Evolutionary conservation across 2,113 vertebrate species (phyloP), one percentile per base, ranked within the genome.

Genomic region (Mesitornis unicolor): DNA sequence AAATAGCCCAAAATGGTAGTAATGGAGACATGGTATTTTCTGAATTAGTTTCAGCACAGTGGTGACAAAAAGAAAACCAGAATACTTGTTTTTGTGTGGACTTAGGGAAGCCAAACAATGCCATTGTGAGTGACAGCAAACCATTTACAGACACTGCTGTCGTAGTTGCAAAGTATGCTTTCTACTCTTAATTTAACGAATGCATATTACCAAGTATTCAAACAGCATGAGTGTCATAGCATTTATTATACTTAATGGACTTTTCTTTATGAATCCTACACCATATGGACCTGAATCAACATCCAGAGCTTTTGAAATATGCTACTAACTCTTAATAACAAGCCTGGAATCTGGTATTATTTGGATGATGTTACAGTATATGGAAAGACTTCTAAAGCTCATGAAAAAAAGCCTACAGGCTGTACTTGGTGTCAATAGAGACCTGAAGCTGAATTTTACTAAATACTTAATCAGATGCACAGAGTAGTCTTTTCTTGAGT

Each of bases 241-340:
- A 70, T 87, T 90, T 90, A 70, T 84, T 93, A 77, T n/a, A 73
- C 33, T 60, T 90, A 74, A 75, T 68, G 47, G 43, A 91, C 64
- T 90, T 90, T 36, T 53, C 36, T 87, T 26, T 88, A 93, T 93
- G 86, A 77, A 81, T 92, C 64, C 11, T 92, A 42, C 0, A 1
- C 76, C 86, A 75, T 89, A 95, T 70, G 86, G 89, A 74, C 86
- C 43, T 84, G 79, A 93, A 90, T 95, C 86, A 95, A 92, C 71
- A 90, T 90, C 56, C 33, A 15, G 40, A 78, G 42, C 63, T 95
- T 93, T 93, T 90, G 33, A 88, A 81, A 67, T 77, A 38, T 67
- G 42, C 84, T 93, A 63, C 60, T 84, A 77, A 77, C 60, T 93
- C 75, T 54, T 95, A 83, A 90, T 89, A 88, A 92, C 45, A 80